These are phyloP conservation scores for Didymodactylos carnosus DNA, from an alignment of 2,888 invertebrate species.

Conservation along the genomic window DNA sequence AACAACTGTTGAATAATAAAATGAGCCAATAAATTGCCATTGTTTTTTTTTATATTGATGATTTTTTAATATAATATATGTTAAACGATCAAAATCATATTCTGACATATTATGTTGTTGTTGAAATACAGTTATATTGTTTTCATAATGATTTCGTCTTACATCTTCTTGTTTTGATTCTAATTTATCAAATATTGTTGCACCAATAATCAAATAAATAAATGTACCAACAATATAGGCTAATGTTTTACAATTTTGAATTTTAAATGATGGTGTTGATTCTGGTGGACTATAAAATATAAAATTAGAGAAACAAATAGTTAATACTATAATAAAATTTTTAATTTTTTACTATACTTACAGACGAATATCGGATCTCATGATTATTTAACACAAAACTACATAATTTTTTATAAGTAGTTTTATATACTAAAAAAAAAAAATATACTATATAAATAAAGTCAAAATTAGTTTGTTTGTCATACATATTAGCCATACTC, in stretches of 20 bases:
- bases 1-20: constrained; percentile 93
- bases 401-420: too few species aligned
- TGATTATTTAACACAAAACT: too few species aligned
- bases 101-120: constrained; percentile 71
- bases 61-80: constrained; percentile 84
- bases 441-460: too few species aligned
- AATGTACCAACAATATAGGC: constrained; percentile 94
- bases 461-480: too few species aligned
- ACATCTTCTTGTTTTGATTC: constrained; percentile 38
- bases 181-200: constrained; percentile 89
- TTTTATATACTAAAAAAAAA: too few species aligned
- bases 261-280: not conserved
- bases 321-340: too few species aligned
- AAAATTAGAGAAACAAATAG: too few species aligned
- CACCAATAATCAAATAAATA: constrained; percentile 92
- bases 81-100: constrained; percentile 68
- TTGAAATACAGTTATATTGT: constrained; percentile 16
- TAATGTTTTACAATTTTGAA: constrained; percentile 88
- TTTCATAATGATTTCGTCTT: not conserved
- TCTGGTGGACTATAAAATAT: too few species aligned
- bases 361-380: too few species aligned
- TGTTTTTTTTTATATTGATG: constrained; percentile 94
- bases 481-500: too few species aligned
- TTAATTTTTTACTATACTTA: too few species aligned
- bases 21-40: constrained; percentile 98